Percentiles rank a stretch among this genome's conserved stretches.
Conservation (phyloP, 2,888 invertebrate species). For the Pocota personata region DNA sequence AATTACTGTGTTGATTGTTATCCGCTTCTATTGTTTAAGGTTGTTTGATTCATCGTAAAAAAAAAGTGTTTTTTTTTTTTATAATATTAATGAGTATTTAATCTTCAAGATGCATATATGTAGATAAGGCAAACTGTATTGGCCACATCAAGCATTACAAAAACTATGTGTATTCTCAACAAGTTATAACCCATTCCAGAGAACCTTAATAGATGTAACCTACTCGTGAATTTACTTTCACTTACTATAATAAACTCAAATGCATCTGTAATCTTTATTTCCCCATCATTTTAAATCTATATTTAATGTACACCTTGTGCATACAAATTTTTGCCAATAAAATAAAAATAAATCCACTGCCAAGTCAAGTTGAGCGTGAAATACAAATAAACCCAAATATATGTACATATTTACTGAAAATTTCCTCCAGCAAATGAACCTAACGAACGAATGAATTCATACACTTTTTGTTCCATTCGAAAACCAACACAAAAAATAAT, state of each 20-base stretch:
- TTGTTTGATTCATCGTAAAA: too few relatives aligned
- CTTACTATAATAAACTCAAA: neutral
- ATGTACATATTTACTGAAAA: constrained; percentile 38
- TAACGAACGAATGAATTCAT: neutral
- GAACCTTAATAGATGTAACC: too few relatives aligned
- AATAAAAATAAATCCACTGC: neutral
- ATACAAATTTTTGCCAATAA: neutral
- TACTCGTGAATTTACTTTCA: neutral
- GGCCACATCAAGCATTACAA: too few relatives aligned
- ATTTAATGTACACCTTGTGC: neutral
- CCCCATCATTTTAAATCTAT: neutral
- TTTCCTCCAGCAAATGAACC: constrained; percentile 19
- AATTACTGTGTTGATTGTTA: too few relatives aligned
- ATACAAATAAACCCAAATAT: constrained; percentile 31
- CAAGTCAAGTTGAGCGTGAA: constrained; percentile 4
- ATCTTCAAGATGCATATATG: too few relatives aligned
- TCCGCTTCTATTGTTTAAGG: too few relatives aligned
- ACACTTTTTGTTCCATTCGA: neutral
- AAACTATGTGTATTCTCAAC: too few relatives aligned
- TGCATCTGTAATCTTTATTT: neutral
- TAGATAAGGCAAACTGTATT: too few relatives aligned
- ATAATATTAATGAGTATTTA: too few relatives aligned
- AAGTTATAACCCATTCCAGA: too few relatives aligned
- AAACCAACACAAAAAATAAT: neutral
- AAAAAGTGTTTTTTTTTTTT: too few relatives aligned